Evolutionary conservation across 2,888 invertebrate species (phyloP).

Genomic region (Zootermopsis nevadensis): DNA sequence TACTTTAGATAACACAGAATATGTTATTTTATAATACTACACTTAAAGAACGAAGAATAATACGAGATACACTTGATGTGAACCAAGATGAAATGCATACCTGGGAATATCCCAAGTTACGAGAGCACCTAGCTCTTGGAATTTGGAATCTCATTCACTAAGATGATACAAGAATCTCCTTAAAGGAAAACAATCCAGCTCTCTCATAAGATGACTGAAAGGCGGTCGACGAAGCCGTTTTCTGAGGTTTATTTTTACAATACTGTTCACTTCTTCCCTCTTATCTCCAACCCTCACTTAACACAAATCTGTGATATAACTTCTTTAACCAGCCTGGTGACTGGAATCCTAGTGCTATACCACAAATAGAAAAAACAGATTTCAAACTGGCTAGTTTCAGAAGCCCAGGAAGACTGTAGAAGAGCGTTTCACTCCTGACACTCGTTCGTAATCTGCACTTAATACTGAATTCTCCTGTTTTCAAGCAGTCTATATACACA

Average conservation of each 20-base stretch:
- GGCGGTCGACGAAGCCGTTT: background rate
- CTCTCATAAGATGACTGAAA: background rate
- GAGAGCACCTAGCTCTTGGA: background rate
- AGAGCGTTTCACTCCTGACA: background rate
- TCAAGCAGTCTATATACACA: background rate
- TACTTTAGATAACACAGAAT: too few relatives aligned
- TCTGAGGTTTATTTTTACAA: background rate
- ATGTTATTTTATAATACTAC: too few relatives aligned
- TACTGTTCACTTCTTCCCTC: background rate
- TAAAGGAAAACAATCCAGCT: conserved; percentile 15
- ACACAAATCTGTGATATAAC: background rate
- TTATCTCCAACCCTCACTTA: background rate
- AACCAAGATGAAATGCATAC: background rate
- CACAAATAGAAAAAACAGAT: background rate
- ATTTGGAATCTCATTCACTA: conserved; percentile 41
- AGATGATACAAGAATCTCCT: background rate
- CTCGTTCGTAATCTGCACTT: background rate
- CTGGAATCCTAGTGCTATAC: background rate
- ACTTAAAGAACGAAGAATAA: too few relatives aligned
- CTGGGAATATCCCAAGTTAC: conserved; percentile 20
- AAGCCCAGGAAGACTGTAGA: background rate
- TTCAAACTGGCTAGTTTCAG: too few relatives aligned
- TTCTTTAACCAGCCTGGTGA: background rate
- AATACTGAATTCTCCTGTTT: background rate
- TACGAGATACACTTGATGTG: too few relatives aligned